Conservation (phyloP, 2,113 vertebrate species). For the Hemibagrus wyckioides region DNA sequence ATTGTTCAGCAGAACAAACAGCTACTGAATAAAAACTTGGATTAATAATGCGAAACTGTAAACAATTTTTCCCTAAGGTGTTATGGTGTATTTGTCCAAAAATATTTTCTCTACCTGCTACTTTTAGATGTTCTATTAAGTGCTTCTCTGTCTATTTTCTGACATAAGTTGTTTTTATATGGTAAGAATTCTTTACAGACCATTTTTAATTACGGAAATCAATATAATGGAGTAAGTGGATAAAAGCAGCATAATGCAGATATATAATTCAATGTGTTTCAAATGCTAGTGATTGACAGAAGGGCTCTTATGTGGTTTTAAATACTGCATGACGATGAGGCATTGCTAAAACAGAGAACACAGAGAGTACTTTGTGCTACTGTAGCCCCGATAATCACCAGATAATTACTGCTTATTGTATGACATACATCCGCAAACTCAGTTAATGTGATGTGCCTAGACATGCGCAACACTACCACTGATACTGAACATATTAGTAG, state of each 20-base stretch:
- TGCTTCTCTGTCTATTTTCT: background rate
- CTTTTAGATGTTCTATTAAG: background rate
- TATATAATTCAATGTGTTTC: background rate
- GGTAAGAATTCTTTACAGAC: background rate
- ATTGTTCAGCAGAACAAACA: background rate
- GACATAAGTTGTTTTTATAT: background rate
- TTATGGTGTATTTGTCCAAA: background rate
- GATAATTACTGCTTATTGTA: background rate
- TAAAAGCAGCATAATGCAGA: background rate
- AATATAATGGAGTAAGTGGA: background rate
- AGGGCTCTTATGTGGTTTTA: background rate
- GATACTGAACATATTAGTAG: background rate
- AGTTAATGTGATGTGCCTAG: background rate
- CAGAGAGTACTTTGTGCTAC: background rate
- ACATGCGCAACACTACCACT: background rate
- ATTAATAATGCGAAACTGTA: background rate
- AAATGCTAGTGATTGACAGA: background rate
- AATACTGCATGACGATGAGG: background rate
- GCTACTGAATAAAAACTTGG: background rate
- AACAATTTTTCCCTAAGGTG: background rate
- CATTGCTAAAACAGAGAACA: background rate
- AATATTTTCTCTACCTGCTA: background rate
- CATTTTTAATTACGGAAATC: background rate
- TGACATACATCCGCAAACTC: background rate
- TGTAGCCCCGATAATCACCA: background rate